Evolutionary conservation across 2,797 vertebrate species (phyloP).

Genomic region (Rhynchotus rufescens): DNA sequence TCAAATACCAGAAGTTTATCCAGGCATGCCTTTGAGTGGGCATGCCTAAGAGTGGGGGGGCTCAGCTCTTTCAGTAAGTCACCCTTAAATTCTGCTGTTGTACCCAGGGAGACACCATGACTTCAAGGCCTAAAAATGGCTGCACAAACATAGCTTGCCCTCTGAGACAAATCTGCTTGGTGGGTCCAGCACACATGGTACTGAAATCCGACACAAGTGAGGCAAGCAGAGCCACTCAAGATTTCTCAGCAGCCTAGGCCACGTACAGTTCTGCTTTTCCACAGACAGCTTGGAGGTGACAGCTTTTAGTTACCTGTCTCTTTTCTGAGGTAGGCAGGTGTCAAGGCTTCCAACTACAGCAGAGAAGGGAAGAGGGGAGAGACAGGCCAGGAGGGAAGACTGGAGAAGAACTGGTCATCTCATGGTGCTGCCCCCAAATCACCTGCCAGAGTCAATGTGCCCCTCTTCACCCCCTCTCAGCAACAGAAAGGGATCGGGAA

Average conservation of each 20-base stretch:
- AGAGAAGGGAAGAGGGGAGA: neutral
- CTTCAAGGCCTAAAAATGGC: neutral
- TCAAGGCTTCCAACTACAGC: neutral
- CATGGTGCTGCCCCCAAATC: neutral
- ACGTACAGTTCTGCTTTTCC: neutral
- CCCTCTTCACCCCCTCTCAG: neutral
- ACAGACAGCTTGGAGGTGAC: neutral
- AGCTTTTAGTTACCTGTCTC: neutral
- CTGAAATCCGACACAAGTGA: neutral
- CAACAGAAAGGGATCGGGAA: neutral
- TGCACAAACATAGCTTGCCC: neutral
- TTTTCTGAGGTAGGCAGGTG: neutral
- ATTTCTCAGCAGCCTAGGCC: neutral
- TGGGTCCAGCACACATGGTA: neutral
- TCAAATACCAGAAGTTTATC: neutral
- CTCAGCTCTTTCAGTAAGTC: neutral
- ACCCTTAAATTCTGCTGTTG: neutral
- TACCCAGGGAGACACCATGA: neutral
- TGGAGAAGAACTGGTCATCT: neutral
- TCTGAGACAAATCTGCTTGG: neutral
- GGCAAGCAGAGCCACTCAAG: neutral
- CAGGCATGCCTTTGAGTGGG: neutral
- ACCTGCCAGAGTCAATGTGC: neutral
- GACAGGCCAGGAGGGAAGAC: neutral
- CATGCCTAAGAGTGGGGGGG: neutral